Evolutionary conservation across 2,113 vertebrate species (phyloP).

Genomic region (Actenoides lindsayi): DNA sequence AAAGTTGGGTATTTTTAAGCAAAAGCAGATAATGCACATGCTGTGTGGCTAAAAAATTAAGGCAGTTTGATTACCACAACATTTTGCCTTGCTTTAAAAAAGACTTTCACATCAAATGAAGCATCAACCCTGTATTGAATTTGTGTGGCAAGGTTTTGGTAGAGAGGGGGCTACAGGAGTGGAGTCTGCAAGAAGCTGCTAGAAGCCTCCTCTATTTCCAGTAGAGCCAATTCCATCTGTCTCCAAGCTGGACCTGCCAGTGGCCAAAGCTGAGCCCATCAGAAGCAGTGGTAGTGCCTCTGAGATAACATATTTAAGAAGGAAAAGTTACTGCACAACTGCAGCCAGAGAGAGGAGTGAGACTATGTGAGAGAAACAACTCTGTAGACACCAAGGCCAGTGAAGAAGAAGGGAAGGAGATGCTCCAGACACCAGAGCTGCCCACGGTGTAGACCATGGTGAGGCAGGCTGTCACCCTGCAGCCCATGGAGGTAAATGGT

Average conservation of each 20-base stretch:
- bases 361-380: not conserved
- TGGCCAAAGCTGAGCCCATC: not conserved
- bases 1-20: not conserved
- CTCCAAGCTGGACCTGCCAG: not conserved
- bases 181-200: not conserved
- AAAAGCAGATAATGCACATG: not conserved
- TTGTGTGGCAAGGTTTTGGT: not conserved
- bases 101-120: not conserved
- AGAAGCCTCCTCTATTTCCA: not conserved
- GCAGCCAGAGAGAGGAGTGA: not conserved
- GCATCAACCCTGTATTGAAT: not conserved
- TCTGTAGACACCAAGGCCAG: not conserved
- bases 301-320: not conserved
- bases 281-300: not conserved
- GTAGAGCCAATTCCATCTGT: not conserved
- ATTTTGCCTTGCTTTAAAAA: not conserved
- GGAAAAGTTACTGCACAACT: not conserved
- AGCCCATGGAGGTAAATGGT: not conserved
- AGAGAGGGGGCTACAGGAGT: not conserved
- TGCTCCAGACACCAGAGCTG: not conserved
- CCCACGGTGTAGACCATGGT: not conserved
- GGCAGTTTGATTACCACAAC: not conserved
- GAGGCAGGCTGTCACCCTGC: not conserved
- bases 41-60: not conserved
- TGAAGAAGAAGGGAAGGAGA: not conserved